phyloP scores from a whole-genome alignment of 2,113 vertebrate species.

The Anguilla japonica region DNA sequence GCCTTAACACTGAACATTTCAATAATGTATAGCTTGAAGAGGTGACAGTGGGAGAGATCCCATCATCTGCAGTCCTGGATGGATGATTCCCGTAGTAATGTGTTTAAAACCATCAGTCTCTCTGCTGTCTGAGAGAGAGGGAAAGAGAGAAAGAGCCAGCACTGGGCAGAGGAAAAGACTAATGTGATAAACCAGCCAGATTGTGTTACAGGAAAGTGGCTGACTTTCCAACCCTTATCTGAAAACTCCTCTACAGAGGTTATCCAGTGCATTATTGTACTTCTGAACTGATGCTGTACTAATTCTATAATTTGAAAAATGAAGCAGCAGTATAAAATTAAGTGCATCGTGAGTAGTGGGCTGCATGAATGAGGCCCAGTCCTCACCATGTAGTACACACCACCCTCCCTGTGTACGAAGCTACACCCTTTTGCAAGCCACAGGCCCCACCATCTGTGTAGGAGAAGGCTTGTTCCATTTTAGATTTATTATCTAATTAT shows the following conservation, averaged over 20 bases:
- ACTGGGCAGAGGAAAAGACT: slow-evolving; percentile 42
- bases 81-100: slow-evolving; percentile 10
- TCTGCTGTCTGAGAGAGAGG: slow-evolving; percentile 40
- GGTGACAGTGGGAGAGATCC: not conserved
- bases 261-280: not conserved
- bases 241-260: slow-evolving; percentile 22
- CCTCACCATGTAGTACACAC: not conserved
- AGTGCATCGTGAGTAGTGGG: too few species aligned
- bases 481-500: too few species aligned
- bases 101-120: slow-evolving; percentile 5
- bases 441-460: not conserved
- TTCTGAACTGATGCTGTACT: not conserved
- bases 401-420: not conserved
- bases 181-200: slow-evolving; percentile 56
- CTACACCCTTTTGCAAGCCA: not conserved
- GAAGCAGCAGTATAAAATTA: too few species aligned
- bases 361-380: not conserved
- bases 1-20: not conserved
- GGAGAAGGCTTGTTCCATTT: not conserved
- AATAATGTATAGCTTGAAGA: not conserved
- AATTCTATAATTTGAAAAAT: too few species aligned
- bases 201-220: slow-evolving; percentile 54
- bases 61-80: not conserved
- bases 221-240: slow-evolving; percentile 33
- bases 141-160: not conserved